A percentile compares a stretch with the other conserved stretches of the same genome.
Evolutionary conservation across 2,113 vertebrate genomes (phyloP).

Genomic region (Callopanchax toddi): DNA sequence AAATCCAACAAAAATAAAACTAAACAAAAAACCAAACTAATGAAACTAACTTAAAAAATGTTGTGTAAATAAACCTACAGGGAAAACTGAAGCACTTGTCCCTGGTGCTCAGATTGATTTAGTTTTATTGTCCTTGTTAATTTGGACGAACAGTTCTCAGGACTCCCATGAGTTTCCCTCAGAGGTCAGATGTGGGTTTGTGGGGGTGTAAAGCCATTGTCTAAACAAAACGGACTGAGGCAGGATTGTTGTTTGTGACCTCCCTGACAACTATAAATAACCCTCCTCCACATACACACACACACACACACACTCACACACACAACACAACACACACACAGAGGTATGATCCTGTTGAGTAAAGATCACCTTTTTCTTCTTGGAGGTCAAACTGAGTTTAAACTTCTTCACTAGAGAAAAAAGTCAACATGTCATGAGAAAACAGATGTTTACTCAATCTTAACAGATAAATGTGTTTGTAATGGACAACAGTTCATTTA

Average conservation of each 20-base stretch:
- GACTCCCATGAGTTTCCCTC: conserved; percentile 60
- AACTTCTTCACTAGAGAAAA: background rate
- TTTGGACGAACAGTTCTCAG: conserved; percentile 51
- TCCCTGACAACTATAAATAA: conserved; percentile 61
- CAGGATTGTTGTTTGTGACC: conserved; percentile 48
- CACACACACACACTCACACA: conserved; percentile 12
- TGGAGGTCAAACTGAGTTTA: conserved; percentile 50
- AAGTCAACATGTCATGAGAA: background rate
- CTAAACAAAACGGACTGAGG: conserved; percentile 61
- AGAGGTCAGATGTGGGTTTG: conserved; percentile 45
- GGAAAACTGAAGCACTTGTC: too few relatives aligned
- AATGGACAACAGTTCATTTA: too few relatives aligned
- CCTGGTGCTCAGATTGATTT: too few relatives aligned
- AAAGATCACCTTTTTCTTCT: conserved; percentile 28
- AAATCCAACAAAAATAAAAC: too few relatives aligned
- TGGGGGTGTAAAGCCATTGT: conserved; percentile 34
- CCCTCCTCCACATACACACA: conserved; percentile 2
- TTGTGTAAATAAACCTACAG: too few relatives aligned
- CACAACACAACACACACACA: conserved; percentile 4
- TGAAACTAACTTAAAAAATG: too few relatives aligned
- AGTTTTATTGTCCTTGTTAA: conserved; percentile 59
- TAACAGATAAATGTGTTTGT: background rate
- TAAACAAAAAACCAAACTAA: too few relatives aligned
- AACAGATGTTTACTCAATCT: background rate
- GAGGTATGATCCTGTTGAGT: conserved; percentile 37